phyloP scores from a whole-genome alignment of 2,113 vertebrate genomes.

The Crotalus tigris region DNA sequence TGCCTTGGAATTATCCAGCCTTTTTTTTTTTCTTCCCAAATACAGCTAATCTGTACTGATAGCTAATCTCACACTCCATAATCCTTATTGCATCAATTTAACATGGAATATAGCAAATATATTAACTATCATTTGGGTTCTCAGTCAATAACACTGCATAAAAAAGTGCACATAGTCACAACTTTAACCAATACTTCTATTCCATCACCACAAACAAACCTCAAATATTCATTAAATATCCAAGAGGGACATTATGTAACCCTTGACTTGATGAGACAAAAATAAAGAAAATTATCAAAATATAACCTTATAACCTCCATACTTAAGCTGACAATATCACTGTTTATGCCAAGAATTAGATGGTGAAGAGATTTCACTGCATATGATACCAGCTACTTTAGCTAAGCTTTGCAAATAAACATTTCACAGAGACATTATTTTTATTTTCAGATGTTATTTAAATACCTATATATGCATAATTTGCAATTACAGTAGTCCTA shows the following conservation, averaged over 20 bases:
- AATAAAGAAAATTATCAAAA: neutral
- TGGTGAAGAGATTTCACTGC: neutral
- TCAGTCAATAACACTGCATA: too few relatives aligned
- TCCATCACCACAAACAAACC: neutral
- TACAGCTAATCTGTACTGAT: too few relatives aligned
- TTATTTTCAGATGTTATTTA: neutral
- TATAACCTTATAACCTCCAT: neutral
- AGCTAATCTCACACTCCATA: too few relatives aligned
- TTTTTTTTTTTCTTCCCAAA: too few relatives aligned
- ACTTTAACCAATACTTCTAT: neutral
- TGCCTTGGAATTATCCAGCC: too few relatives aligned
- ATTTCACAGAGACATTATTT: neutral
- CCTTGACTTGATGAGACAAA: neutral
- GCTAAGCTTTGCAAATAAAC: neutral
- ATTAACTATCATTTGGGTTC: too few relatives aligned
- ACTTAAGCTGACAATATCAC: neutral
- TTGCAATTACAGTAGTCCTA: neutral
- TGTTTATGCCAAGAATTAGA: neutral
- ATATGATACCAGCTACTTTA: neutral
- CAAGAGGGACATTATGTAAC: neutral
- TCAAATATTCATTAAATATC: neutral
- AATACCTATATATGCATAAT: neutral
- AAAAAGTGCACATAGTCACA: too few relatives aligned
- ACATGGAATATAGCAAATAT: too few relatives aligned
- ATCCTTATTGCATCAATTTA: too few relatives aligned